These are phyloP conservation scores for Eulemur coronatus DNA, from an alignment of 2,797 vertebrate species.

Conservation along the genomic window DNA sequence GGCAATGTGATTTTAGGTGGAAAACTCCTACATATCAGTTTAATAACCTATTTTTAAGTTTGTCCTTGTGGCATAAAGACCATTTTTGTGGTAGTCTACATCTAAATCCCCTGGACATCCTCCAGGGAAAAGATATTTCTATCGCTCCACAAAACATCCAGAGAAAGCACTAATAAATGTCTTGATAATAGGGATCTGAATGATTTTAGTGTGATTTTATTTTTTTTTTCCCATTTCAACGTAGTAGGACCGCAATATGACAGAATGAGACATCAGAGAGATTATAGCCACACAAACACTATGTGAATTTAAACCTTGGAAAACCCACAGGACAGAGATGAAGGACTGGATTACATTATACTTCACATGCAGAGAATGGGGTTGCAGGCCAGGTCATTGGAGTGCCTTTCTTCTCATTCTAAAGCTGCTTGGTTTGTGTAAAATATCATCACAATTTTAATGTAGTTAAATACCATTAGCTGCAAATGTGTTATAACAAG, in stretches of 20 bases:
- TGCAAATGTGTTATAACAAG: neutral
- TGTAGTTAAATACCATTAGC: neutral
- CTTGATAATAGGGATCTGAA: neutral
- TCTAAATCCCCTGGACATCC: neutral
- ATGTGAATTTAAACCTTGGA: neutral
- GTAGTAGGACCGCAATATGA: neutral
- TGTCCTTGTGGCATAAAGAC: neutral
- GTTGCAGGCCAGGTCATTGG: neutral
- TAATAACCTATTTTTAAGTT: neutral
- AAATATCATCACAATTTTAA: neutral
- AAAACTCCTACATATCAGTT: neutral
- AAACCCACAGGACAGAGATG: neutral
- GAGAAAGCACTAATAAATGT: neutral
- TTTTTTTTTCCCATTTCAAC: neutral
- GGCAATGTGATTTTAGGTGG: conserved; percentile 17
- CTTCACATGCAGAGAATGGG: neutral
- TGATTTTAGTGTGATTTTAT: neutral
- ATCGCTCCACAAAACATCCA: neutral
- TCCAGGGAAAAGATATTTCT: neutral
- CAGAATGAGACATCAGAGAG: neutral
- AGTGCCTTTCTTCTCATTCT: neutral
- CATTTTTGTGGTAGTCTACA: neutral
- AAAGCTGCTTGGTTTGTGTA: neutral
- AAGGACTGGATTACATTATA: neutral
- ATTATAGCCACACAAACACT: neutral